Conservation (phyloP, 2,888 invertebrate species). For the Chironomus riparius region DNA sequence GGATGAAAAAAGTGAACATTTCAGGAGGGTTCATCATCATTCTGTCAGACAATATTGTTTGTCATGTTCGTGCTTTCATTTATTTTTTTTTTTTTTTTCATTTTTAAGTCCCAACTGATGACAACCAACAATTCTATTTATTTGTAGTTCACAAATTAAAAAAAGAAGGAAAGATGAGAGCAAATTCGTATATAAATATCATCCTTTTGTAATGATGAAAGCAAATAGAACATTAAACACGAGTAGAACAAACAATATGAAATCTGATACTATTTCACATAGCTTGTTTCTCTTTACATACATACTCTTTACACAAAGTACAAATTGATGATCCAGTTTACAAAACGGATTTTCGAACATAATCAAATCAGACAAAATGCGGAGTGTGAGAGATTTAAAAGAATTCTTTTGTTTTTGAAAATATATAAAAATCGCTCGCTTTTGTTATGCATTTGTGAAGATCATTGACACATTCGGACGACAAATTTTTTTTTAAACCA, state of each 20-base stretch:
- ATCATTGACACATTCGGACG: neutral
- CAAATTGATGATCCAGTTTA: neutral
- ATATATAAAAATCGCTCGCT: neutral
- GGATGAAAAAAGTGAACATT: neutral
- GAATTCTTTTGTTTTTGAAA: neutral
- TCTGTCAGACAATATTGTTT: conserved; percentile 9
- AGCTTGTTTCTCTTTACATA: neutral
- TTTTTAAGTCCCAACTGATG: neutral
- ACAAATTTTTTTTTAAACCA: neutral
- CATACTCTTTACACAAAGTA: neutral
- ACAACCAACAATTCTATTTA: conserved; percentile 8
- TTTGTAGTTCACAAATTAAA: conserved; percentile 20
- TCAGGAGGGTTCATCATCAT: conserved; percentile 22
- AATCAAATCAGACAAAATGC: neutral
- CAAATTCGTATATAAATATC: neutral
- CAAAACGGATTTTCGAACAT: neutral
- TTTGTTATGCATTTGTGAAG: neutral
- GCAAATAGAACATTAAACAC: conserved; percentile 11
- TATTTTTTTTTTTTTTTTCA: neutral
- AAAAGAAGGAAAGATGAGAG: neutral
- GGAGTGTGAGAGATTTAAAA: neutral
- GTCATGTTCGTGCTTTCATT: neutral
- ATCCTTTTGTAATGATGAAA: conserved; percentile 19
- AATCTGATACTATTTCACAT: conserved; percentile 15
- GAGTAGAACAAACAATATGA: conserved; percentile 17